Percentiles rank a stretch among this genome's conserved stretches.
Conservation (phyloP, 1,140 invertebrate species). For the Pogonognathellus flavescens region DNA sequence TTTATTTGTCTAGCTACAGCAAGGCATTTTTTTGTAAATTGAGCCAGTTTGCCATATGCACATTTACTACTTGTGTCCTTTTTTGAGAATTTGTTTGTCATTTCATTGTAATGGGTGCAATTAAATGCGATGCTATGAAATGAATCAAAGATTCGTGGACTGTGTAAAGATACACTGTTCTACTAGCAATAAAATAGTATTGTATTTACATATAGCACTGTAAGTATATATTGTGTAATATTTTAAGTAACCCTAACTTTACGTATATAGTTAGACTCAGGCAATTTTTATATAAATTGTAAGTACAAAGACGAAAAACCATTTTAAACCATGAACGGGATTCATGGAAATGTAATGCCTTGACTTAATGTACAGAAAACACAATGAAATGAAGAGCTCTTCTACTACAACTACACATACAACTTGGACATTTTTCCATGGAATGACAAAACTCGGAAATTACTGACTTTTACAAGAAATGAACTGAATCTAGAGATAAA, state of each 20-base stretch:
- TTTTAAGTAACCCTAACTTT: not conserved
- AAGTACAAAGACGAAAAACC: constrained; percentile 40
- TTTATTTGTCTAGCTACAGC: not conserved
- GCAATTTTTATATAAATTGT: constrained; percentile 36
- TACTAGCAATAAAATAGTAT: too few species aligned
- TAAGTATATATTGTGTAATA: too few species aligned
- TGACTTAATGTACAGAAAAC: not conserved
- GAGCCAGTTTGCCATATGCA: constrained; percentile 49
- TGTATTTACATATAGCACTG: too few species aligned
- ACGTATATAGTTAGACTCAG: constrained; percentile 8
- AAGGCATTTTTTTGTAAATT: constrained; percentile 44
- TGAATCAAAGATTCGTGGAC: constrained; percentile 14
- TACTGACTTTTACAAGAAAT: not conserved
- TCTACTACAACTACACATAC: not conserved
- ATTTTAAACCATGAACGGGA: constrained; percentile 4
- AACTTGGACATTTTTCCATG: not conserved
- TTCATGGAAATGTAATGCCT: not conserved
- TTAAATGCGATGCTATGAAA: constrained; percentile 26
- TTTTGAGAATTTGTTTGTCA: constrained; percentile 40
- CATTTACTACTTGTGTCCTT: constrained; percentile 45
- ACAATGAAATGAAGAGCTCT: constrained; percentile 19
- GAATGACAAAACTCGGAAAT: not conserved
- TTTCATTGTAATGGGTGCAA: constrained; percentile 22
- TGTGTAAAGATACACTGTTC: too few species aligned
- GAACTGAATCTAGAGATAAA: not conserved